These are phyloP conservation scores for Caloenas nicobarica DNA, from an alignment of 2,113 vertebrate genomes.

Conservation along the genomic window DNA sequence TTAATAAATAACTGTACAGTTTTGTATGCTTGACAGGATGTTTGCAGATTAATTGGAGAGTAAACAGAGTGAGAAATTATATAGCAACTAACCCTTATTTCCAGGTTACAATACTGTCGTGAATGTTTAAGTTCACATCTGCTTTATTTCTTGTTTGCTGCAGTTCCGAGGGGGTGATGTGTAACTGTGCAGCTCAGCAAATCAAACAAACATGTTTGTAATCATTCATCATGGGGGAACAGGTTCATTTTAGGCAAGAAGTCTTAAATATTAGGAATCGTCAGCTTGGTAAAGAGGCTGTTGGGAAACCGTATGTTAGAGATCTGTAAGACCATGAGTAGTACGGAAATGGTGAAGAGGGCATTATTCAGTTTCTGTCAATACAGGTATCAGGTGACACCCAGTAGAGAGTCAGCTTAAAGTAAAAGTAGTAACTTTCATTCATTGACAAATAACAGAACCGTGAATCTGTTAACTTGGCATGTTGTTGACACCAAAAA, in stretches of 20 bases:
- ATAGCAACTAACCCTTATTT: background rate
- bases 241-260: background rate
- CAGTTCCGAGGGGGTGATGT: background rate
- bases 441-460: background rate
- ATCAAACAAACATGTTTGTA: background rate
- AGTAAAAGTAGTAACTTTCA: background rate
- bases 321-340: background rate
- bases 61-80: background rate
- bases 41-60: background rate
- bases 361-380: background rate
- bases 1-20: constrained; percentile 64
- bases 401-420: background rate
- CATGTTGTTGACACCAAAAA: background rate
- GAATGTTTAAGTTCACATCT: background rate
- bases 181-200: background rate
- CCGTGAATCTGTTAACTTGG: background rate
- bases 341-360: background rate
- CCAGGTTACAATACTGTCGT: background rate
- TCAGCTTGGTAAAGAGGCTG: background rate
- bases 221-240: background rate
- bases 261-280: background rate
- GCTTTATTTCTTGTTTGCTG: background rate
- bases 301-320: background rate
- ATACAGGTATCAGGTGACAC: background rate
- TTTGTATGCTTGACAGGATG: constrained; percentile 21